phyloP scores from a whole-genome alignment of 2,888 invertebrate genomes.

The Lydus trimaculatus region DNA sequence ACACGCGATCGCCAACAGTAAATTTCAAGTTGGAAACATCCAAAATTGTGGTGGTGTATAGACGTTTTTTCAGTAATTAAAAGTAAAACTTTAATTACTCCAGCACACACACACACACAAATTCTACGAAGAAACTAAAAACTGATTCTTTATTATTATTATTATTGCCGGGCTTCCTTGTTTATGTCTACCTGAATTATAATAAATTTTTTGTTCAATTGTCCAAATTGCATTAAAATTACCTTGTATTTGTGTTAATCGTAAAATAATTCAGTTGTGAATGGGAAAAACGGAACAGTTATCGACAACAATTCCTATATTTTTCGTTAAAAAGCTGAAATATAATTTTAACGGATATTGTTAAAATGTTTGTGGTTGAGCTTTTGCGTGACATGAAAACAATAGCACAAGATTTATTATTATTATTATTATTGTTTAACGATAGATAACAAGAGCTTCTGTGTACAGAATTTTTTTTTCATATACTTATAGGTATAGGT shows the following conservation, averaged over 20 bases:
- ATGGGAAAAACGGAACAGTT: constrained; percentile 7
- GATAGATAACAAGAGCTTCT: constrained; percentile 13
- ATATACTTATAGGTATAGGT: too few relatives aligned
- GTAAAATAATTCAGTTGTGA: constrained; percentile 16
- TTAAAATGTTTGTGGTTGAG: constrained; percentile 23
- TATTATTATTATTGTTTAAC: constrained; percentile 24
- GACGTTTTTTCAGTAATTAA: too few relatives aligned
- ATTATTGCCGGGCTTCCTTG: neutral
- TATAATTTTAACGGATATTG: constrained; percentile 27
- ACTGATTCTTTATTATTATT: neutral
- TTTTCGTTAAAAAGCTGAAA: constrained; percentile 19
- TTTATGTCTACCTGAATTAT: neutral
- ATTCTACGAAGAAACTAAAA: neutral
- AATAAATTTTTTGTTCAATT: neutral
- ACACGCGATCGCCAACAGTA: constrained; percentile 4
- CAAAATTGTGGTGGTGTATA: neutral
- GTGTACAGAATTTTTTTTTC: too few relatives aligned
- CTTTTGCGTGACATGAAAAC: constrained; percentile 20
- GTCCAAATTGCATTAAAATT: constrained; percentile 10
- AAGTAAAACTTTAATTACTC: too few relatives aligned
- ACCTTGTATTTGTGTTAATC: constrained; percentile 8
- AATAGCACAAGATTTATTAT: constrained; percentile 14
- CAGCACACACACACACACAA: too few relatives aligned
- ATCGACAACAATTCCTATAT: constrained; percentile 20
- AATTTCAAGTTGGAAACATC: neutral